Evolutionary conservation across 2,113 vertebrate genomes (phyloP).

Genomic region (Marmota flaviventris): DNA sequence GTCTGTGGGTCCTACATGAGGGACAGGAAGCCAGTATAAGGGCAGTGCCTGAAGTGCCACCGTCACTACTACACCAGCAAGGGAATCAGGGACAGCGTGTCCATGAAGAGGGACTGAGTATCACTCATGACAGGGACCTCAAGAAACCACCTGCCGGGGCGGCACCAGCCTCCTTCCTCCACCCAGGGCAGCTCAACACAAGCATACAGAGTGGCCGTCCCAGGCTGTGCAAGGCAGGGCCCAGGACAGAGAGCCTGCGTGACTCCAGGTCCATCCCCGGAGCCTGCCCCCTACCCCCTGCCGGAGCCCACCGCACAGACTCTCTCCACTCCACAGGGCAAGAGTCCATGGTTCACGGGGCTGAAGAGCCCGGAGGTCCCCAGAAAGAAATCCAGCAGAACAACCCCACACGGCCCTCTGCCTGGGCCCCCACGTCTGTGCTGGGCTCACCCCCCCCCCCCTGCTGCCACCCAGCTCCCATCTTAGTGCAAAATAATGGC

Average conservation of each 20-base stretch:
- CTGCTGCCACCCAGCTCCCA: neutral
- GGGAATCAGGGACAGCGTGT: neutral
- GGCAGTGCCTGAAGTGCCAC: no score
- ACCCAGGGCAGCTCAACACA: neutral
- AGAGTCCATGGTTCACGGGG: accelerated
- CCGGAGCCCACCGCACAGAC: neutral
- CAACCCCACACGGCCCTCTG: accelerated
- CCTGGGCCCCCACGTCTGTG: accelerated
- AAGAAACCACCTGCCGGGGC: accelerated
- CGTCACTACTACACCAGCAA: accelerated
- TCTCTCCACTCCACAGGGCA: neutral
- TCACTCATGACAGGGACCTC: neutral
- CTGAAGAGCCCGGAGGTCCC: accelerated
- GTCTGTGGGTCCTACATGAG: accelerated
- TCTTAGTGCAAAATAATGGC: no score
- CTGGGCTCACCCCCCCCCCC: accelerated
- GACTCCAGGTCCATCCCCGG: neutral
- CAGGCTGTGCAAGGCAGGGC: neutral
- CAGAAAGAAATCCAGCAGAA: neutral
- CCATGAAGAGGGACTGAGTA: accelerated
- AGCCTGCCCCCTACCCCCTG: no score
- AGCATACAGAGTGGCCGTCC: no score
- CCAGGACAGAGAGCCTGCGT: no score
- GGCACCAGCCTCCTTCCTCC: neutral
- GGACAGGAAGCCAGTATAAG: neutral